These are phyloP conservation scores for Andrena minutula DNA, from an alignment of 2,888 invertebrate genomes.

Conservation along the genomic window DNA sequence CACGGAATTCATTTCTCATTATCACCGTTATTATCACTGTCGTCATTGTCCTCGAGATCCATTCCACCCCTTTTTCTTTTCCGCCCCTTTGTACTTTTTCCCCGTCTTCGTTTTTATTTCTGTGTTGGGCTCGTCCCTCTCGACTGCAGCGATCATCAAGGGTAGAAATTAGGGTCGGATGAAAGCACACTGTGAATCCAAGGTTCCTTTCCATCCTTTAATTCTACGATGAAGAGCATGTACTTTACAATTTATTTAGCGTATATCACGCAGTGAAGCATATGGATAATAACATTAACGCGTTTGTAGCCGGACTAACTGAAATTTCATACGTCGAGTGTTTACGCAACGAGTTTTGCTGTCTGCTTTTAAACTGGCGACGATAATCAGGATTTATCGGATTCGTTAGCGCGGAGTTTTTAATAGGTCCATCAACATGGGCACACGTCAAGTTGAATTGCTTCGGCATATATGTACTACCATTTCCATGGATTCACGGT, in stretches of 20 bases:
- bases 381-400: conserved; percentile 14
- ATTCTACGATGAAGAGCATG: background rate
- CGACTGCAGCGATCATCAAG: conserved; percentile 66
- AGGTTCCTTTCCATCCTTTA: conserved; percentile 22
- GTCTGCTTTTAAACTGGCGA: conserved; percentile 5
- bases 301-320: too few relatives aligned
- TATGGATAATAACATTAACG: too few relatives aligned
- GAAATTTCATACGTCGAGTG: too few relatives aligned
- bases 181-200: conserved; percentile 66
- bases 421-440: background rate
- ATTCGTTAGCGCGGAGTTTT: conserved; percentile 16
- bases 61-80: conserved; percentile 8
- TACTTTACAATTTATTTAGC: background rate
- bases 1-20: conserved; percentile 69
- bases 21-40: conserved; percentile 52
- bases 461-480: conserved; percentile 7
- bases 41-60: conserved; percentile 36
- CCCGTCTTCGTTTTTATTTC: conserved; percentile 32
- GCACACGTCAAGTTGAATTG: conserved; percentile 37
- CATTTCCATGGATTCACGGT: conserved; percentile 59
- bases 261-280: background rate
- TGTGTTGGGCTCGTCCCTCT: conserved; percentile 58
- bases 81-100: conserved; percentile 30
- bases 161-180: conserved; percentile 58
- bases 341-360: conserved; percentile 11